Conservation (phyloP, 2,797 vertebrate species). For the Urosaurus nigricauda region DNA sequence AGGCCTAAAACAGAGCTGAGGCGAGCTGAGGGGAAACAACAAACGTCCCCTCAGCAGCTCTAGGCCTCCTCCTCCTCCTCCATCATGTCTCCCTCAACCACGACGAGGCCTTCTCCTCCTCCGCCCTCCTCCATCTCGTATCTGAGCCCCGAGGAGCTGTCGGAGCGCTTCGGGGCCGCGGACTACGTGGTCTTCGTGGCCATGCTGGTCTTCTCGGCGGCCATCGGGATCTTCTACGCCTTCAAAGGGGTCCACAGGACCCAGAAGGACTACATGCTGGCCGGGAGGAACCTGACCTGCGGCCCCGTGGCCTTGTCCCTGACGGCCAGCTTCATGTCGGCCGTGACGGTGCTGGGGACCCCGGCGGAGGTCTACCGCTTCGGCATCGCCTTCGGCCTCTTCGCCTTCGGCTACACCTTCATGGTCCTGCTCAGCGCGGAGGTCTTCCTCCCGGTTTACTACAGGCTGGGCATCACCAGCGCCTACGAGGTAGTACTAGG, state of each 20-base stretch:
- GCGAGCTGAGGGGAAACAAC: too few species aligned
- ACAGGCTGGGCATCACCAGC: conserved; percentile 90
- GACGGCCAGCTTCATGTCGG: conserved; percentile 96
- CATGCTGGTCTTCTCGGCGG: conserved; percentile 88
- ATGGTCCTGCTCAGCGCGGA: conserved; percentile 88
- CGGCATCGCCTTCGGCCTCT: conserved; percentile 83
- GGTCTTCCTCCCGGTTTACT: conserved; percentile 93
- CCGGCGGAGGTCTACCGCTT: conserved; percentile 92
- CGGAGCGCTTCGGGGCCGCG: conserved; percentile 79
- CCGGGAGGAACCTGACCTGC: conserved; percentile 85
- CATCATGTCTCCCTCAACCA: too few species aligned
- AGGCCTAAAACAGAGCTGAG: too few species aligned
- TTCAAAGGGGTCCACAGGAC: conserved; percentile 80
- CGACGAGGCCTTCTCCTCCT: too few species aligned
- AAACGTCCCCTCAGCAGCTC: too few species aligned
- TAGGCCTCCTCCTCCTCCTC: too few species aligned
- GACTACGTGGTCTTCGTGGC: conserved; percentile 91
- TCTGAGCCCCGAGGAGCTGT: not conserved
- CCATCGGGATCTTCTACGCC: conserved; percentile 89
- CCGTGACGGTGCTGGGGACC: conserved; percentile 90
- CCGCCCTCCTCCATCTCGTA: too few species aligned
- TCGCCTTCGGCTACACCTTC: conserved; percentile 81
- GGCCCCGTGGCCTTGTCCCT: conserved; percentile 91
- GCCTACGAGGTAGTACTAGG: conserved; percentile 97
- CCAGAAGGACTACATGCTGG: conserved; percentile 88